A percentile compares a stretch with the other conserved stretches of the same genome.
Evolutionary conservation across 1,140 invertebrate species (phyloP).

Genomic region (Drosophila funebris): DNA sequence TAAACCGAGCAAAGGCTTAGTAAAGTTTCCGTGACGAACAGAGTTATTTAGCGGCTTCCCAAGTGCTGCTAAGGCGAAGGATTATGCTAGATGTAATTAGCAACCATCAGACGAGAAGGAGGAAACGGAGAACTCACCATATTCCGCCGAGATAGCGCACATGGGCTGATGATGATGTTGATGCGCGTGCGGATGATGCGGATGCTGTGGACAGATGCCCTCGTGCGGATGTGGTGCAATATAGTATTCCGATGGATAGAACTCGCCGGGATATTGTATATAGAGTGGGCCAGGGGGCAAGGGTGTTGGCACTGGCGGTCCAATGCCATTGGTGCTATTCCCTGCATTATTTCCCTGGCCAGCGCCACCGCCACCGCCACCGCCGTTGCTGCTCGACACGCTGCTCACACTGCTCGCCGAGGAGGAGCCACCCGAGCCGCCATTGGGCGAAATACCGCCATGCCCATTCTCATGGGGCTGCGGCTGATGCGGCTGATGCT

Average conservation of each 20-base stretch:
- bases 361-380: slow-evolving; percentile 36
- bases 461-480: slow-evolving; percentile 65
- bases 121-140: slow-evolving; percentile 64
- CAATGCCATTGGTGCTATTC: slow-evolving; percentile 59
- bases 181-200: slow-evolving; percentile 73
- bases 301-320: slow-evolving; percentile 31
- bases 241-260: slow-evolving; percentile 81
- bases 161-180: slow-evolving; percentile 77
- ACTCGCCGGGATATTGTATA: slow-evolving; percentile 78
- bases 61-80: slow-evolving; percentile 13
- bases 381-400: slow-evolving; percentile 59
- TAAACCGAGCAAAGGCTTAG: slow-evolving; percentile 44
- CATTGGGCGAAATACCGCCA: slow-evolving; percentile 58
- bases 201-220: slow-evolving; percentile 81
- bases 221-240: slow-evolving; percentile 79
- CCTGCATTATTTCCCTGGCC: slow-evolving; percentile 46
- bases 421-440: slow-evolving; percentile 62
- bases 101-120: slow-evolving; percentile 12
- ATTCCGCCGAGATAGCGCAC: slow-evolving; percentile 81
- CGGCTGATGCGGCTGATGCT: slow-evolving; percentile 43
- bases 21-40: slow-evolving; percentile 60
- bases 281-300: slow-evolving; percentile 70
- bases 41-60: slow-evolving; percentile 42
- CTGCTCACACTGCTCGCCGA: slow-evolving; percentile 70
- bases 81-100: slow-evolving; percentile 66